A percentile compares a stretch with the other conserved stretches of the same genome.
Evolutionary conservation across 2,888 invertebrate species (phyloP).

Genomic region (Pachymerium ferrugineum): DNA sequence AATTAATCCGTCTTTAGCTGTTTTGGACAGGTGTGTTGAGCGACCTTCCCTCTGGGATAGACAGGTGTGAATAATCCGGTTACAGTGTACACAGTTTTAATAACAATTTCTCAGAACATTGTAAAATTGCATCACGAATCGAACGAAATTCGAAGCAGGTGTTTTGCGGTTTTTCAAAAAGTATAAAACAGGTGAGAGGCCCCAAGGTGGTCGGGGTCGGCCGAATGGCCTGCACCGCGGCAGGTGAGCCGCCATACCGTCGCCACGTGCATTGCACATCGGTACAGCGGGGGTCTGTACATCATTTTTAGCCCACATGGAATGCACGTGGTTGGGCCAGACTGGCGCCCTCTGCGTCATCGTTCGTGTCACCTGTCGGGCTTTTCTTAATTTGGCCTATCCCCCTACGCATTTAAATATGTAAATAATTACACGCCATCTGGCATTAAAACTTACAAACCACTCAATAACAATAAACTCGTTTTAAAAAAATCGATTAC

Average conservation of each 20-base stretch:
- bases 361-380: background rate
- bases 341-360: conserved; percentile 11
- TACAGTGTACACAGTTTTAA: background rate
- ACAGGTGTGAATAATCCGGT: background rate
- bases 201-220: conserved; percentile 3
- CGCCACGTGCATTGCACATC: background rate
- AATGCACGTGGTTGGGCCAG: conserved; percentile 5
- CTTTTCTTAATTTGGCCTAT: background rate
- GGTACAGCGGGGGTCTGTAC: background rate
- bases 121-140: background rate
- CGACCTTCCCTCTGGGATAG: conserved; percentile 3
- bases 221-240: background rate
- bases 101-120: background rate
- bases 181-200: background rate
- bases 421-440: background rate
- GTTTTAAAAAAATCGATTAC: too few relatives aligned
- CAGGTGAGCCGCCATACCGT: conserved; percentile 1
- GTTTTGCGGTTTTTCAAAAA: background rate
- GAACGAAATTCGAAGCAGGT: background rate
- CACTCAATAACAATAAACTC: too few relatives aligned
- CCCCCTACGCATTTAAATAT: background rate
- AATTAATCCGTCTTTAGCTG: background rate
- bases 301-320: conserved; percentile 10
- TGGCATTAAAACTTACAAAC: too few relatives aligned
- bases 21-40: background rate